phyloP scores from a whole-genome alignment of 1,140 invertebrate species.

The Brachionus paranguensis region DNA sequence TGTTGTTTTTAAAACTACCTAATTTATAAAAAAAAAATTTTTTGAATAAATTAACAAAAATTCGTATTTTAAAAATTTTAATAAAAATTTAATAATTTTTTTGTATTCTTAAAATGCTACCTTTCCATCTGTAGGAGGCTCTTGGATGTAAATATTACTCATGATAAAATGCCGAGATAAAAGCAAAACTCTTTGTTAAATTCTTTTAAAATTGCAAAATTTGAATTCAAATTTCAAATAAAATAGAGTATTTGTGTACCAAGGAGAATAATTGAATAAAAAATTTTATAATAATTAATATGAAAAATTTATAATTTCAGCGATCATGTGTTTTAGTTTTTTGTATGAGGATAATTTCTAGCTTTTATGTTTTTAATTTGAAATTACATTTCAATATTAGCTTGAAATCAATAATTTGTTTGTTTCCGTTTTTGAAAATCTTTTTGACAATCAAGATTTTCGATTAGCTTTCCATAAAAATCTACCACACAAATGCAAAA shows the following conservation, averaged over 20 bases:
- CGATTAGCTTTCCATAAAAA: not conserved
- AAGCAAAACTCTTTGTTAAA: not conserved
- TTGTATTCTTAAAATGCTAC: not conserved
- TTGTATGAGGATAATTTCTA: not conserved
- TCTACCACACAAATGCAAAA: not conserved
- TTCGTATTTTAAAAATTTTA: too few relatives aligned
- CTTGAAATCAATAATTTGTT: not conserved
- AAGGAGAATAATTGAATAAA: not conserved
- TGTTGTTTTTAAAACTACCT: constrained; percentile 74
- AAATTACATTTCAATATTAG: not conserved
- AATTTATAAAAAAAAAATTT: not conserved
- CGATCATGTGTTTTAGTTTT: not conserved
- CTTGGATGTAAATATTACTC: constrained; percentile 40
- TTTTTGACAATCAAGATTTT: not conserved
- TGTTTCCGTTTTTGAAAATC: not conserved
- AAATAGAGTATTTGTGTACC: not conserved
- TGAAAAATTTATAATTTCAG: not conserved
- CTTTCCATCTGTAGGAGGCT: constrained; percentile 31
- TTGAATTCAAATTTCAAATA: not conserved
- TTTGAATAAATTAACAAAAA: too few relatives aligned
- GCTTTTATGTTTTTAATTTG: not conserved
- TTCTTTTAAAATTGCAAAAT: not conserved
- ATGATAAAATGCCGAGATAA: not conserved
- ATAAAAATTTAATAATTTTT: not conserved
- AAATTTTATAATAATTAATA: not conserved